Evolutionary conservation across 1,140 invertebrate species (phyloP), one percentile per base, ranked within the genome.

Genomic region (Pseudomyrmex cubaensis): DNA sequence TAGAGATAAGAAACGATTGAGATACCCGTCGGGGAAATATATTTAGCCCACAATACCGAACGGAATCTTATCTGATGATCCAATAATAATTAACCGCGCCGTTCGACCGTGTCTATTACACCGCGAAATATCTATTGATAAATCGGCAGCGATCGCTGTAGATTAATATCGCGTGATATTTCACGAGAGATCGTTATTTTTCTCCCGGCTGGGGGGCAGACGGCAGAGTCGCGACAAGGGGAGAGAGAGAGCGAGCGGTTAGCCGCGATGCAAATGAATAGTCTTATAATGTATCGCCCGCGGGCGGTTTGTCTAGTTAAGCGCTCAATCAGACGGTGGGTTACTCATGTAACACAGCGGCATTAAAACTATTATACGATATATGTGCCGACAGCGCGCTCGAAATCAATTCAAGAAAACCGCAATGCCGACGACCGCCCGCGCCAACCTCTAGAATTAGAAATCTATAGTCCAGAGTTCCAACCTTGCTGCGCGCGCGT

Each of bases 141-240:
- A 62, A 74, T 63, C 12, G 61, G 46, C 70, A 57, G 48, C 48
- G 25, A 59, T 48, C 48, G 56, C 22, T 57, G 8, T 44, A 44
- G 74, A 83, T 83, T 83, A 83, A 83, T 83, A 64, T 50, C 72
- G 59, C 35, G n/a, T 35, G 82, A 83, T 83, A 67, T 83, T 83
- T 83, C 62, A 76, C 52, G 62, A 46, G 70, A 35, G 57, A 75
- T 63, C 25, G 17, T 5, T 44, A 74, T 75, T 82, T 82, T 75
- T 82, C 72, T 63, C 35, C 20, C 70, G 48, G 25, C 13, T 59
- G 50, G 78, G 17, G 22, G 61, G 15, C 57, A 25, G 22, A 48
- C 22, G 61, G 15, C 57, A 25, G 22, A 48, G 44, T 69, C 17
- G 76, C 59, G 83, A 82, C 76, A 82, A 70, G 64, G 48, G 57